These are phyloP conservation scores for Athalia rosae DNA, from an alignment of 2,888 invertebrate genomes.

Conservation along the genomic window DNA sequence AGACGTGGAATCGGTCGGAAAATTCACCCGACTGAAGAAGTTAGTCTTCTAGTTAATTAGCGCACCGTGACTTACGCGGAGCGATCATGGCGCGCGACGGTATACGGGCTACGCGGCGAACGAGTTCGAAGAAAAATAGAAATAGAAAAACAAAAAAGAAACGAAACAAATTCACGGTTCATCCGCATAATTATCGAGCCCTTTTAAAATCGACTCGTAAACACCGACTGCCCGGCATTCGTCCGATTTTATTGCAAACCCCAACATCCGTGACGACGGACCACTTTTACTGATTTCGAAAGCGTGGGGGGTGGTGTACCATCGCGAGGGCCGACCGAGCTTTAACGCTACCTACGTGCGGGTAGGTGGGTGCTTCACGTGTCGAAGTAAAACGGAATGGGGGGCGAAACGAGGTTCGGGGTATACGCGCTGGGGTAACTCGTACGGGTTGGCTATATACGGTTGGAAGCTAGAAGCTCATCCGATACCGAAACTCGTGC, in stretches of 20 bases:
- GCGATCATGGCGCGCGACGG: conserved; percentile 22
- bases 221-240: too few species aligned
- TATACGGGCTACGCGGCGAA: background rate
- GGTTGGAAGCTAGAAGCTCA: conserved; percentile 22
- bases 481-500: conserved; percentile 34
- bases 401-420: background rate
- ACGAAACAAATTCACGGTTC: too few species aligned
- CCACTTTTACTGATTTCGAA: too few species aligned
- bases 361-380: too few species aligned
- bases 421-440: background rate
- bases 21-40: conserved; percentile 42
- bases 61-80: conserved; percentile 13
- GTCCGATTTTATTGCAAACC: too few species aligned
- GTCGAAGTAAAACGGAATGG: background rate
- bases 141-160: too few species aligned
- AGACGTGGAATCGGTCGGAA: conserved; percentile 43
- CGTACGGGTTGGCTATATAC: background rate
- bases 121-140: background rate
- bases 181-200: too few species aligned
- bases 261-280: too few species aligned
- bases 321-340: too few species aligned
- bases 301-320: too few species aligned
- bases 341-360: too few species aligned
- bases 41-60: conserved; percentile 44
- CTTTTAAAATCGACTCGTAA: too few species aligned